phyloP scores from a whole-genome alignment of 2,113 vertebrate species.

The Saguinus midas region DNA sequence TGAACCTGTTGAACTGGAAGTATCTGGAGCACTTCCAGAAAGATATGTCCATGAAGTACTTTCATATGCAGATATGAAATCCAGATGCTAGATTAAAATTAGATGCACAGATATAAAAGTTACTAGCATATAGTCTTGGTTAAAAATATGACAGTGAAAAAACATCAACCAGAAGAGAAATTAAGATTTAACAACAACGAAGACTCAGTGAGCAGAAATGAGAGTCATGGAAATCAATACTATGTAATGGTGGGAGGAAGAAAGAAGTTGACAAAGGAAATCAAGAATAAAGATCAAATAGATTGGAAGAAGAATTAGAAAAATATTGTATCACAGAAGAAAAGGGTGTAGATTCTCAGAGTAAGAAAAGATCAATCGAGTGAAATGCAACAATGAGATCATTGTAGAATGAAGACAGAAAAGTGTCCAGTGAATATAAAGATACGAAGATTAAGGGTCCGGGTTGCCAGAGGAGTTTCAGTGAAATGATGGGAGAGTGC shows the following conservation, averaged over 20 bases:
- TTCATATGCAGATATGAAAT: neutral
- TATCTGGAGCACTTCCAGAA: neutral
- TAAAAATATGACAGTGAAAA: neutral
- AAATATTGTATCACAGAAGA: neutral
- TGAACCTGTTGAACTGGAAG: neutral
- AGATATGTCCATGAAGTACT: neutral
- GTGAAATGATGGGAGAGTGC: neutral
- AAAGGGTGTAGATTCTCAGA: neutral
- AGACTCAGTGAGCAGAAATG: neutral
- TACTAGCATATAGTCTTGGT: neutral
- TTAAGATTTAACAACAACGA: neutral
- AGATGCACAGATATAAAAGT: neutral
- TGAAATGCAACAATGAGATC: neutral
- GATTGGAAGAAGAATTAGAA: neutral
- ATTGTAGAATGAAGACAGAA: neutral
- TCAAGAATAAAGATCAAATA: neutral
- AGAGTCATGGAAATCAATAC: neutral
- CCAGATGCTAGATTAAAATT: neutral
- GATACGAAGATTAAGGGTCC: neutral
- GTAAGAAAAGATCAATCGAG: neutral
- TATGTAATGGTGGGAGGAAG: neutral
- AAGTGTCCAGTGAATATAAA: neutral
- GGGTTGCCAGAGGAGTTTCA: neutral
- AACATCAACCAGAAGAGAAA: neutral
- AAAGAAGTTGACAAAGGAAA: slow-evolving; percentile 14